Evolutionary conservation across 1,140 invertebrate genomes (phyloP).

Genomic region (Diabrotica undecimpunctata): DNA sequence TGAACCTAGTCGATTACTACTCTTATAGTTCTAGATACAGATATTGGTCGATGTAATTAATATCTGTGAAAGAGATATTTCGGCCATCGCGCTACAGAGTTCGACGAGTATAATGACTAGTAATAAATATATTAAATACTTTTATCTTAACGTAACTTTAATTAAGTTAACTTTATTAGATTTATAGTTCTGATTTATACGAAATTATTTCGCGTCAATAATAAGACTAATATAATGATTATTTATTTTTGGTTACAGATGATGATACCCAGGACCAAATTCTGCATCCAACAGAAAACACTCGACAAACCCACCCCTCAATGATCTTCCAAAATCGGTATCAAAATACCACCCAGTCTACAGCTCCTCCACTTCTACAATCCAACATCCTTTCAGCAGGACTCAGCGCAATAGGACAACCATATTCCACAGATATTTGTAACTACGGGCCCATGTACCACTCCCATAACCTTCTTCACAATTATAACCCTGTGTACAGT

Average conservation of each 20-base stretch:
- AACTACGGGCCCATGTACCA: constrained; percentile 47
- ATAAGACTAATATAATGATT: too few relatives aligned
- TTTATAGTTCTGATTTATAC: too few relatives aligned
- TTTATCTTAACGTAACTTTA: too few relatives aligned
- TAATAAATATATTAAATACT: too few relatives aligned
- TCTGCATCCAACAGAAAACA: constrained; percentile 17
- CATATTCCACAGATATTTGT: constrained; percentile 43
- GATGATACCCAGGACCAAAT: constrained; percentile 29
- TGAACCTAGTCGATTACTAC: too few relatives aligned
- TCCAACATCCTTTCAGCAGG: constrained; percentile 37
- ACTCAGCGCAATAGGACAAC: constrained; percentile 39
- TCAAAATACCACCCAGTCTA: constrained; percentile 30
- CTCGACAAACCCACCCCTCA: constrained; percentile 28
- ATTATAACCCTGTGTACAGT: constrained; percentile 44
- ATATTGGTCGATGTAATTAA: too few relatives aligned
- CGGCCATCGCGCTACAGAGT: too few relatives aligned
- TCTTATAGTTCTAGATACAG: too few relatives aligned
- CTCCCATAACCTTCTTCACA: constrained; percentile 45
- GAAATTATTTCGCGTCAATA: too few relatives aligned
- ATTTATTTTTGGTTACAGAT: constrained; percentile 32
- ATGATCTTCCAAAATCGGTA: constrained; percentile 36
- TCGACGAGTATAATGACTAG: too few relatives aligned
- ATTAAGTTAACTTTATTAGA: too few relatives aligned
- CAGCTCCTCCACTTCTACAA: constrained; percentile 31
- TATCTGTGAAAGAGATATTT: too few relatives aligned